Conservation (phyloP, 2,797 vertebrate genomes). For the Cephalopachus bancanus region DNA sequence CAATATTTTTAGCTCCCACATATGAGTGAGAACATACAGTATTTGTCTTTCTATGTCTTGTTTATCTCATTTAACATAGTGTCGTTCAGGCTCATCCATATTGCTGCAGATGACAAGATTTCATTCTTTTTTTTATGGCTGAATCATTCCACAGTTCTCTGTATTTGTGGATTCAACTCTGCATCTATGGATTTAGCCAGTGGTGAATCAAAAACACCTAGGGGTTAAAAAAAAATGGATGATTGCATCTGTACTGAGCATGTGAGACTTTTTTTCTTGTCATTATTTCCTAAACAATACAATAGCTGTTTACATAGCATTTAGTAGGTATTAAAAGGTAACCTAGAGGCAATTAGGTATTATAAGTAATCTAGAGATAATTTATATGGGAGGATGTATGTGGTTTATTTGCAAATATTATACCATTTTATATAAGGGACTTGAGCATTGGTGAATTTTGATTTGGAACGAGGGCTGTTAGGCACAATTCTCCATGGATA, state of each 20-base stretch:
- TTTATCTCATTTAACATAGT: background rate
- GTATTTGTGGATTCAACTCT: background rate
- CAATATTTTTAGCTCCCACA: background rate
- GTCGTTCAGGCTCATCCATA: background rate
- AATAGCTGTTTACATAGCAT: background rate
- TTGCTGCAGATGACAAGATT: background rate
- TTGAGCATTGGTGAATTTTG: background rate
- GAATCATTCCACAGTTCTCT: background rate
- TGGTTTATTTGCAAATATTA: background rate
- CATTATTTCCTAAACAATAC: background rate
- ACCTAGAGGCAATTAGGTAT: background rate
- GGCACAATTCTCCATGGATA: background rate
- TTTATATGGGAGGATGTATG: background rate
- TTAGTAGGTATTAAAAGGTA: background rate
- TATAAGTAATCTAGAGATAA: background rate
- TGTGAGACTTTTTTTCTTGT: background rate
- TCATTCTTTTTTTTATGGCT: background rate
- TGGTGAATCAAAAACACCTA: background rate
- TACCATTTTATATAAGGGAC: background rate
- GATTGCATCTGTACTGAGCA: background rate
- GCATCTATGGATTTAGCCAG: background rate
- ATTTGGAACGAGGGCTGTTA: background rate
- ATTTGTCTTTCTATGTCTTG: background rate
- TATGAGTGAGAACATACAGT: background rate
- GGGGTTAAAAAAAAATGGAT: background rate